These are phyloP conservation scores for Pristis pectinata DNA, from an alignment of 2,797 vertebrate species.

Conservation along the genomic window DNA sequence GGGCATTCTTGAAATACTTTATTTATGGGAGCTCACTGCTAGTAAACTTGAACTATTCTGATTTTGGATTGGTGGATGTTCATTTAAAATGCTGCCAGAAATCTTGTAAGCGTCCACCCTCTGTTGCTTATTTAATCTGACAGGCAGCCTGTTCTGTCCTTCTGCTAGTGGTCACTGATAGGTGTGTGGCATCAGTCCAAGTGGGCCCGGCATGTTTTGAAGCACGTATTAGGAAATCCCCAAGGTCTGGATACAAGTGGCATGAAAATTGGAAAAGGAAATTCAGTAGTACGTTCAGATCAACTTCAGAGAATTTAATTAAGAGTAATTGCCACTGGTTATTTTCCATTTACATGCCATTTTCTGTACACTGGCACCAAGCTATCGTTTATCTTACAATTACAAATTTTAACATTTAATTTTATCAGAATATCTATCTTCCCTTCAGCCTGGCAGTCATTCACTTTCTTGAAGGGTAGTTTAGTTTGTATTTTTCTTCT, in stretches of 20 bases:
- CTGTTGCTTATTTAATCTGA: constrained; percentile 16
- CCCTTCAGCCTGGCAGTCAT: background rate
- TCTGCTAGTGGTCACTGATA: background rate
- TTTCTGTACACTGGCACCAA: constrained; percentile 22
- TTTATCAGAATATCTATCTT: constrained; percentile 27
- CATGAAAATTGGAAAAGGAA: constrained; percentile 38
- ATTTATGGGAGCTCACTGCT: background rate
- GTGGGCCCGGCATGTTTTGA: background rate
- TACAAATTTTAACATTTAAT: constrained; percentile 22
- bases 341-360: constrained; percentile 37
- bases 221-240: constrained; percentile 38
- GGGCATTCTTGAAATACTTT: background rate
- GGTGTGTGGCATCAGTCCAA: constrained; percentile 23
- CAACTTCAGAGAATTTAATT: constrained; percentile 36
- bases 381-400: constrained; percentile 26
- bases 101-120: background rate
- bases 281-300: constrained; percentile 23
- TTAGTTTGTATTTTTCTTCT: background rate
- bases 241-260: constrained; percentile 23
- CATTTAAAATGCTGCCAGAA: constrained; percentile 3
- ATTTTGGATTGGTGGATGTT: background rate
- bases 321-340: constrained; percentile 37
- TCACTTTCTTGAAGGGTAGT: background rate
- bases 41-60: background rate
- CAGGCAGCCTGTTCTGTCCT: background rate